Evolutionary conservation across 2,797 vertebrate genomes (phyloP).

Genomic region (Periophthalmus magnuspinnatus): DNA sequence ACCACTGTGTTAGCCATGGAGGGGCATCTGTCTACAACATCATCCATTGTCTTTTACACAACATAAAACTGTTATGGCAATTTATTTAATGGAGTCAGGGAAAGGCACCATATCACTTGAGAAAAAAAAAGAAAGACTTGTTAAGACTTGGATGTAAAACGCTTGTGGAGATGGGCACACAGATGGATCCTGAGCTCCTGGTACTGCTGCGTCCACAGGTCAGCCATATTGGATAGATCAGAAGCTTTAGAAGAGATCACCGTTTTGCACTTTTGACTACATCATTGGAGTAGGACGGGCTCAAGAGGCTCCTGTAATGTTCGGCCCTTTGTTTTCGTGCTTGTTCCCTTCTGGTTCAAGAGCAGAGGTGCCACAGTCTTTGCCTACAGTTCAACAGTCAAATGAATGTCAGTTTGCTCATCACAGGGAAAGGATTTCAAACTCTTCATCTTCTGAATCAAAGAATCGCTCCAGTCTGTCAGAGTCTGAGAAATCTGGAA

Average conservation of each 20-base stretch:
- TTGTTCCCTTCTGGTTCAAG: constrained; percentile 54
- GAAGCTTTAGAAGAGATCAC: constrained; percentile 61
- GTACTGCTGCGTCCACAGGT: constrained; percentile 61
- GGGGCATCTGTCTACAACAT: constrained; percentile 32
- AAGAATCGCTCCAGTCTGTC: constrained; percentile 95
- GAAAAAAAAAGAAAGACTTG: constrained; percentile 70
- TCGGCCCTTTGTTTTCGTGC: constrained; percentile 41
- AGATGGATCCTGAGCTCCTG: constrained; percentile 70
- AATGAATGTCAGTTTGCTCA: constrained; percentile 44
- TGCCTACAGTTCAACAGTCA: constrained; percentile 39
- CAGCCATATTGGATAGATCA: constrained; percentile 54
- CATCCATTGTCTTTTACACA: constrained; percentile 52
- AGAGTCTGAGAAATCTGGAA: constrained; percentile 90
- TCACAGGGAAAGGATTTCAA: constrained; percentile 97
- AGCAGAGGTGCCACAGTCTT: constrained; percentile 51
- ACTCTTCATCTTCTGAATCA: constrained; percentile 98
- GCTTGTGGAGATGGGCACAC: constrained; percentile 65
- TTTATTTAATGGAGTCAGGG: constrained; percentile 63
- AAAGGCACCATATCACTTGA: constrained; percentile 82
- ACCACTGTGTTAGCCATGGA: constrained; percentile 55
- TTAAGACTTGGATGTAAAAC: constrained; percentile 79
- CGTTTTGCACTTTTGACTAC: constrained; percentile 55
- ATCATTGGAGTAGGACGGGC: constrained; percentile 59
- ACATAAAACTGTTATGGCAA: constrained; percentile 71
- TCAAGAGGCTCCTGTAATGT: constrained; percentile 59